Conservation (phyloP, 2,888 invertebrate species). For the Apoda limacodes region DNA sequence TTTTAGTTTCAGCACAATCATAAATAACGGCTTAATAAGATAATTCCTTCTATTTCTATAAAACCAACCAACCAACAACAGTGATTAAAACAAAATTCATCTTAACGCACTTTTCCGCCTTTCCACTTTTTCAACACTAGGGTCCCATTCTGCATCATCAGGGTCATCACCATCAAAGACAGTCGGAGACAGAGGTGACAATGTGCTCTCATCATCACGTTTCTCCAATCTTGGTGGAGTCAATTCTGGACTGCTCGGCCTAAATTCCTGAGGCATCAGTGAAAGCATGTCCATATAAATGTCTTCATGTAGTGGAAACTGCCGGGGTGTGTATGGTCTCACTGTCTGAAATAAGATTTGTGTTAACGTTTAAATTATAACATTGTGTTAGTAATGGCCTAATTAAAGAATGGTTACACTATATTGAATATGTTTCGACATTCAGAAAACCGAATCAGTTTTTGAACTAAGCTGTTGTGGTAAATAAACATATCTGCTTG, state of each 20-base stretch:
- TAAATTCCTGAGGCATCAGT: constrained; percentile 76
- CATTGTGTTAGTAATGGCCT: constrained; percentile 8
- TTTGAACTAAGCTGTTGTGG: background rate
- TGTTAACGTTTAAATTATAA: constrained; percentile 25
- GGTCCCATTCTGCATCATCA: constrained; percentile 88
- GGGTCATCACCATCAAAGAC: constrained; percentile 82
- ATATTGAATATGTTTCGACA: constrained; percentile 1
- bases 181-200: constrained; percentile 38
- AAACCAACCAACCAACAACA: too few relatives aligned
- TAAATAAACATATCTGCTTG: too few relatives aligned
- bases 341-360: constrained; percentile 61
- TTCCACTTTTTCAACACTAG: constrained; percentile 40
- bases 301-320: constrained; percentile 80
- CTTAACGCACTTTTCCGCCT: constrained; percentile 37
- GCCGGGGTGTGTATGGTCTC: constrained; percentile 79
- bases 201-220: constrained; percentile 27
- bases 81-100: too few relatives aligned
- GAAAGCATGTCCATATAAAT: constrained; percentile 76
- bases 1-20: too few relatives aligned
- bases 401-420: background rate
- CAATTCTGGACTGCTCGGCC: constrained; percentile 24
- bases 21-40: too few relatives aligned
- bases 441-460: background rate
- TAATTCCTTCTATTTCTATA: too few relatives aligned
- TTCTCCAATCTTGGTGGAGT: constrained; percentile 18